phyloP scores from a whole-genome alignment of 2,113 vertebrate species.

The Morone saxatilis region DNA sequence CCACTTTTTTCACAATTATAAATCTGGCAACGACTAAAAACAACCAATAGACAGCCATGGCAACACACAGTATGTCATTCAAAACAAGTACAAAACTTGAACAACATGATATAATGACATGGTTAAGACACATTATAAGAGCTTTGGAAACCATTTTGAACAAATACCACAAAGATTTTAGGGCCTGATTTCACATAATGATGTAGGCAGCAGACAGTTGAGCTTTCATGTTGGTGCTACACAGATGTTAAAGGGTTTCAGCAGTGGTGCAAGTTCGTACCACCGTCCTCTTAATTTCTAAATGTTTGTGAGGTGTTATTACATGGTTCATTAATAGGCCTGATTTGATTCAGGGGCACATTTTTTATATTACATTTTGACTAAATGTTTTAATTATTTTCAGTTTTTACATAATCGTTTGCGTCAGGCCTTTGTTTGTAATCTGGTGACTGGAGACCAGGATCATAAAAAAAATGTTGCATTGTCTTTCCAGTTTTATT shows the following conservation, averaged over 20 bases:
- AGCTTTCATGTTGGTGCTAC: neutral
- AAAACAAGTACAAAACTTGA: neutral
- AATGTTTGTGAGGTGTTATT: neutral
- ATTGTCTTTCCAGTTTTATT: neutral
- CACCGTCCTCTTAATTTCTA: neutral
- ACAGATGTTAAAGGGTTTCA: neutral
- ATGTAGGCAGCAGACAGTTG: neutral
- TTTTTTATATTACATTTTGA: conserved; percentile 25
- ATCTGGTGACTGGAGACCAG: neutral
- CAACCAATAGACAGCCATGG: neutral
- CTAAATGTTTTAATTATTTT: neutral
- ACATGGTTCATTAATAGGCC: conserved; percentile 1
- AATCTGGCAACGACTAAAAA: neutral
- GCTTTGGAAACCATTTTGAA: conserved; percentile 13
- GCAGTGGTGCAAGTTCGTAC: neutral
- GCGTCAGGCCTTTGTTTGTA: neutral
- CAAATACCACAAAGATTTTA: neutral
- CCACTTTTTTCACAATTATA: neutral
- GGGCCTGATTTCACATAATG: conserved; percentile 4
- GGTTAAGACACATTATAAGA: neutral
- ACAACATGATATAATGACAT: neutral
- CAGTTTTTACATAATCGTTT: neutral
- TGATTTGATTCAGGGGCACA: neutral
- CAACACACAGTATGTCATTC: neutral
- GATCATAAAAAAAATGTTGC: neutral